phyloP scores from a whole-genome alignment of 1,140 invertebrate genomes.

The Drosophila chauvacae region DNA sequence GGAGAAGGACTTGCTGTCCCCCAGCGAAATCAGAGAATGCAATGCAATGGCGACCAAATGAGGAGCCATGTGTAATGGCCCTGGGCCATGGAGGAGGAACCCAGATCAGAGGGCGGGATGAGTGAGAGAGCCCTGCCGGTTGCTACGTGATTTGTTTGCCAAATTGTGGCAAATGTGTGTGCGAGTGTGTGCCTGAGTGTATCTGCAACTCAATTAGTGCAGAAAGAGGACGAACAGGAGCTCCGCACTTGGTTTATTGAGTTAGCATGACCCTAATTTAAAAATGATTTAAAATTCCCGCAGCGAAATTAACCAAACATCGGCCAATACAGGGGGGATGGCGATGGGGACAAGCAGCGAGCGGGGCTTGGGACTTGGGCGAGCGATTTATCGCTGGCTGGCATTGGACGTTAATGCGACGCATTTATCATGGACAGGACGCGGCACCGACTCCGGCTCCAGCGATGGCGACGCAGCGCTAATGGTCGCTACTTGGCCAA shows the following conservation, averaged over 20 bases:
- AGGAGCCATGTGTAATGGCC: slow-evolving; percentile 37
- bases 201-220: slow-evolving; percentile 64
- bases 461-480: slow-evolving; percentile 51
- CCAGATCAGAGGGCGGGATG: not conserved
- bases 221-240: slow-evolving; percentile 10
- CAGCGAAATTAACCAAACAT: slow-evolving; percentile 78
- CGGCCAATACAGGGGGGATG: slow-evolving; percentile 34
- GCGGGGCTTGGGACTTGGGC: not conserved
- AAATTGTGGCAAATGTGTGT: slow-evolving; percentile 75
- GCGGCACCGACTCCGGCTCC: slow-evolving; percentile 10
- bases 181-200: slow-evolving; percentile 11
- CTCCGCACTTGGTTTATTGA: slow-evolving; percentile 72
- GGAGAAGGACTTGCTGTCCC: not conserved
- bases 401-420: slow-evolving; percentile 70
- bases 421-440: slow-evolving; percentile 73
- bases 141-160: slow-evolving; percentile 79
- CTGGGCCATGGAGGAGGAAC: slow-evolving; percentile 2
- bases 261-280: slow-evolving; percentile 81
- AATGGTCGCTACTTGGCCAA: slow-evolving; percentile 77
- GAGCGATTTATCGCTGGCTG: slow-evolving; percentile 63
- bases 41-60: slow-evolving; percentile 17
- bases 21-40: slow-evolving; percentile 27
- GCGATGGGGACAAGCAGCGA: not conserved
- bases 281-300: slow-evolving; percentile 82
- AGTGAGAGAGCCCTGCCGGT: slow-evolving; percentile 35